These are phyloP conservation scores for Campoletis sonorensis DNA, from an alignment of 1,140 invertebrate genomes.

Conservation along the genomic window DNA sequence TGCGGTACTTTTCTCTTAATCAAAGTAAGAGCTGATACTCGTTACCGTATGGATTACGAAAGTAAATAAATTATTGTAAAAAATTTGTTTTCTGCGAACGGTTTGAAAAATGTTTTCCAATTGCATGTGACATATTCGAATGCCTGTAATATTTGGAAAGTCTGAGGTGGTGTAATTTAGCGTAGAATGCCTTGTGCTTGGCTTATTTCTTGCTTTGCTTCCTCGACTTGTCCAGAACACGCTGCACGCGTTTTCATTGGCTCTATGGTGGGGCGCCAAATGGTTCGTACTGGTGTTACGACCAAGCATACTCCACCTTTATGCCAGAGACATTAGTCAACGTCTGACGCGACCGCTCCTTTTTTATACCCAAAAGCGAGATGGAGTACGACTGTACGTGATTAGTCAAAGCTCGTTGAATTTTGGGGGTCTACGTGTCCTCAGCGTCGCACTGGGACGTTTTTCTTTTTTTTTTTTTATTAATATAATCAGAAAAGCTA, in stretches of 20 bases:
- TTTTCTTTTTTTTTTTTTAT: background rate
- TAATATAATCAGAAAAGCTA: background rate
- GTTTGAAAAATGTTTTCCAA: too few relatives aligned
- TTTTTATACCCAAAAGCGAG: slow-evolving; percentile 21
- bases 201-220: slow-evolving; percentile 19
- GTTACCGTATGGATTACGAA: too few relatives aligned
- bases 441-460: background rate
- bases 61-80: too few relatives aligned
- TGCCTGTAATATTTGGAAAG: background rate
- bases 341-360: slow-evolving; percentile 31
- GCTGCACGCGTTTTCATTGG: background rate
- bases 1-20: too few relatives aligned
- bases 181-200: background rate
- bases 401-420: slow-evolving; percentile 20
- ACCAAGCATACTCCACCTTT: background rate
- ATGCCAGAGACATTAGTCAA: slow-evolving; percentile 38
- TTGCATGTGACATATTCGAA: background rate
- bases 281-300: background rate
- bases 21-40: too few relatives aligned
- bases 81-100: too few relatives aligned
- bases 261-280: background rate
- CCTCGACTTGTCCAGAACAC: background rate
- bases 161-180: background rate
- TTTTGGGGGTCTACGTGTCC: background rate
- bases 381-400: background rate